Evolutionary conservation across 2,113 vertebrate species (phyloP).

Genomic region (Polyodon spathula): DNA sequence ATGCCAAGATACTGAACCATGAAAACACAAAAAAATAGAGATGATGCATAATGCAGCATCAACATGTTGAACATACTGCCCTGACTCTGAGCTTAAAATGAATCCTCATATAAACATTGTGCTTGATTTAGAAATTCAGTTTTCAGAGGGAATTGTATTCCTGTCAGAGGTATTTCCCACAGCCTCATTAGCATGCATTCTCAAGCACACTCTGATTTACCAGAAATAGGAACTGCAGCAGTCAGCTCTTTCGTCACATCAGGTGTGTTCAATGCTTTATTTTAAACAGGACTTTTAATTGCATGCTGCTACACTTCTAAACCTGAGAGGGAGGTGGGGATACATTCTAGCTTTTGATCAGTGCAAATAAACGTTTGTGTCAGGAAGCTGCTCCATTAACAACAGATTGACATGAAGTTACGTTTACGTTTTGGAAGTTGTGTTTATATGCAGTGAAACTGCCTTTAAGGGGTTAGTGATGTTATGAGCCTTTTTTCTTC

Average conservation of each 20-base stretch:
- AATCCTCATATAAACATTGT: background rate
- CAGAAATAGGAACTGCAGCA: conserved; percentile 12
- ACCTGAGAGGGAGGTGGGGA: too few relatives aligned
- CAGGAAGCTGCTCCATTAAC: too few relatives aligned
- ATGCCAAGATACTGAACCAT: too few relatives aligned
- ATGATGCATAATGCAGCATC: too few relatives aligned
- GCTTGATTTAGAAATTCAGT: conserved; percentile 1
- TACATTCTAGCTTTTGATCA: too few relatives aligned
- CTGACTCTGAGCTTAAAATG: background rate
- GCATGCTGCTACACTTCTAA: too few relatives aligned
- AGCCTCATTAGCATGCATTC: conserved; percentile 1
- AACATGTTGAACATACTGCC: background rate
- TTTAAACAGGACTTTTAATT: background rate
- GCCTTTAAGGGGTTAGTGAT: too few relatives aligned
- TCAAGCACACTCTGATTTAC: conserved; percentile 10
- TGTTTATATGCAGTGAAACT: too few relatives aligned
- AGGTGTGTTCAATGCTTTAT: background rate
- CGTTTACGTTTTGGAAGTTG: too few relatives aligned
- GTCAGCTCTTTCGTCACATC: background rate
- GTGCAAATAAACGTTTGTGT: too few relatives aligned
- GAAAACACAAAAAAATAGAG: too few relatives aligned
- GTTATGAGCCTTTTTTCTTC: background rate
- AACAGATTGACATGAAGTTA: too few relatives aligned
- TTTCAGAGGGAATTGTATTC: background rate
- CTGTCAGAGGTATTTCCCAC: background rate